These are phyloP conservation scores for Hiodon tergisus DNA, from an alignment of 2,113 vertebrate genomes.

Conservation along the genomic window DNA sequence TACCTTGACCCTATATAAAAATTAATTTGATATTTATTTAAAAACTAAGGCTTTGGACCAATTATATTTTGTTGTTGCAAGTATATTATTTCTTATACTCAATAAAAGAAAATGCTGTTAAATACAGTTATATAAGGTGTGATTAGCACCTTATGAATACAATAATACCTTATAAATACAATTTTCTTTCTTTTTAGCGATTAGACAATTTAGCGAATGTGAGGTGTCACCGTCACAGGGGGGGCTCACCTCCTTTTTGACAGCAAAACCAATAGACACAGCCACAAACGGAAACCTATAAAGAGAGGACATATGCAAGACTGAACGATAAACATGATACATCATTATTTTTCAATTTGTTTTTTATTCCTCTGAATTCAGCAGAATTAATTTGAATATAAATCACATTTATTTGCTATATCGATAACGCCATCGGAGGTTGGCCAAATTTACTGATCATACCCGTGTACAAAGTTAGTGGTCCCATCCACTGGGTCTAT, in stretches of 20 bases:
- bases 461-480: constrained; percentile 96
- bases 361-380: neutral
- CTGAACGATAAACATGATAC: too few relatives aligned
- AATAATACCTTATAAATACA: neutral
- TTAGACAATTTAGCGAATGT: neutral
- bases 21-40: too few relatives aligned
- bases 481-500: constrained; percentile 95
- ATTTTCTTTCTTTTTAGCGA: neutral
- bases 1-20: too few relatives aligned
- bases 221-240: neutral
- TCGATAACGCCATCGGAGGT: too few relatives aligned
- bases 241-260: constrained; percentile 78
- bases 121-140: too few relatives aligned
- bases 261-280: constrained; percentile 87
- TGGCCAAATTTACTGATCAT: constrained; percentile 5
- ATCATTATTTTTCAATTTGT: too few relatives aligned
- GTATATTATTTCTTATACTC: too few relatives aligned
- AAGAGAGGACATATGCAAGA: too few relatives aligned
- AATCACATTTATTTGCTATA: neutral
- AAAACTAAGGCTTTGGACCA: too few relatives aligned
- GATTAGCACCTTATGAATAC: too few relatives aligned
- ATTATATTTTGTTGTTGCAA: too few relatives aligned
- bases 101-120: too few relatives aligned
- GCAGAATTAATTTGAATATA: neutral
- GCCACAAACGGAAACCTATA: constrained; percentile 87